A percentile compares a stretch with the other conserved stretches of the same genome.
Evolutionary conservation across 2,797 vertebrate genomes (phyloP).

Genomic region (Neosilurus mollespiculum): DNA sequence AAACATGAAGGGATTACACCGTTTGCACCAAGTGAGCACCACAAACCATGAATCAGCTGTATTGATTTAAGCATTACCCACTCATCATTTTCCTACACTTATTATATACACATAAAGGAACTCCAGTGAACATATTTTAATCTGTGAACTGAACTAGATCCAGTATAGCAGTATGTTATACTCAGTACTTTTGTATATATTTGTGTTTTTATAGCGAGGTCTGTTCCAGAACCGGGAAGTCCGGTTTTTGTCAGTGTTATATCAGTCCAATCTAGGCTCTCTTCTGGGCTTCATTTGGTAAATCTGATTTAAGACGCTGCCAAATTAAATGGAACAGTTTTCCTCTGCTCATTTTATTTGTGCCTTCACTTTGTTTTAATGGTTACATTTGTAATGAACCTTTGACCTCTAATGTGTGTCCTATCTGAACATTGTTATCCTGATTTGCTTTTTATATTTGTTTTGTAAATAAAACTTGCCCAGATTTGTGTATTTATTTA

Average conservation of each 20-base stretch:
- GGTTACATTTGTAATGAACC: neutral
- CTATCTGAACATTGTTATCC: neutral
- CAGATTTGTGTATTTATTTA: neutral
- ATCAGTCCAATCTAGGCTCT: no score
- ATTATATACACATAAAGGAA: neutral
- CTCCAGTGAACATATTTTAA: neutral
- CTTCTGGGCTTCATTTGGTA: neutral
- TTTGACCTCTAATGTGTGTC: neutral
- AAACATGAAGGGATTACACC: no score
- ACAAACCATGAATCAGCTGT: no score
- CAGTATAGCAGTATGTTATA: neutral
- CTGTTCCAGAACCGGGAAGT: neutral
- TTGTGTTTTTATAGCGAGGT: neutral
- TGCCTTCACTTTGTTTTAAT: neutral
- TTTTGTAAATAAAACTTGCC: neutral
- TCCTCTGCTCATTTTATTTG: neutral
- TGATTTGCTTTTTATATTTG: neutral
- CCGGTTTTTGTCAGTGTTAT: neutral
- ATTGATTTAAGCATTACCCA: no score
- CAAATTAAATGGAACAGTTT: neutral
- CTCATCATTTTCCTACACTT: neutral
- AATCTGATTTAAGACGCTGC: slow-evolving; percentile 12
- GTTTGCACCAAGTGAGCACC: no score
- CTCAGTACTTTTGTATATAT: neutral
- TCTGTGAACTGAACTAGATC: neutral